phyloP scores from a whole-genome alignment of 2,797 vertebrate species.

The Chloroceryle inda region DNA sequence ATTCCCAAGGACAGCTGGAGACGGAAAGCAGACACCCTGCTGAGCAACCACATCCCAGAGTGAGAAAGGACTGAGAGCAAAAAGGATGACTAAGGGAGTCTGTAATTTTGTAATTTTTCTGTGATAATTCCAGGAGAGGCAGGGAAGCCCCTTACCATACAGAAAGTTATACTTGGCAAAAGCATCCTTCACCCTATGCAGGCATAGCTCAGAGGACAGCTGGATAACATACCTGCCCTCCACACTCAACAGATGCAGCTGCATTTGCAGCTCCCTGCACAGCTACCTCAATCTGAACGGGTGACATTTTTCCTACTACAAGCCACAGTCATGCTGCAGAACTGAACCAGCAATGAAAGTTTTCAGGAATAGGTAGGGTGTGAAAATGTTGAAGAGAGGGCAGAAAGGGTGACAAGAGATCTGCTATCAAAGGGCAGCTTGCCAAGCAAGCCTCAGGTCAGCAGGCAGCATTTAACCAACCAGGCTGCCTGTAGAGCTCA shows the following conservation, averaged over 20 bases:
- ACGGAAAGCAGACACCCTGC: background rate
- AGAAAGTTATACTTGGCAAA: background rate
- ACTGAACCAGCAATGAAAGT: background rate
- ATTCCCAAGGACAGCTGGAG: background rate
- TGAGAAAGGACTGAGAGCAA: background rate
- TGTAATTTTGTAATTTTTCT: too few relatives aligned
- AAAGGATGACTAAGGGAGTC: background rate
- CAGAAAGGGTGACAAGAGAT: background rate
- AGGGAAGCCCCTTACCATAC: background rate
- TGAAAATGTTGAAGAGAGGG: background rate
- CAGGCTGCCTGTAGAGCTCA: background rate
- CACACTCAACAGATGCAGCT: background rate
- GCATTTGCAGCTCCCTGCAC: background rate
- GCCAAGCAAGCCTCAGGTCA: background rate
- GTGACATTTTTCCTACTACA: background rate
- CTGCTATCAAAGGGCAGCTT: background rate
- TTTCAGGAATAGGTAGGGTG: background rate
- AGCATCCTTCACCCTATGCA: background rate
- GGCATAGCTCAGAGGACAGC: background rate
- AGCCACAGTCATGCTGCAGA: background rate
- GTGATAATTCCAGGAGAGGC: background rate
- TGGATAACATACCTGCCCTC: background rate
- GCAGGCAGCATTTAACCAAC: background rate
- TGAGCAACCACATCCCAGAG: background rate
- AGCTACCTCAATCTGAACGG: background rate